Percentiles rank a stretch among this genome's conserved stretches.
Evolutionary conservation across 2,888 invertebrate species (phyloP).

Genomic region (Platycheirus rosarum): DNA sequence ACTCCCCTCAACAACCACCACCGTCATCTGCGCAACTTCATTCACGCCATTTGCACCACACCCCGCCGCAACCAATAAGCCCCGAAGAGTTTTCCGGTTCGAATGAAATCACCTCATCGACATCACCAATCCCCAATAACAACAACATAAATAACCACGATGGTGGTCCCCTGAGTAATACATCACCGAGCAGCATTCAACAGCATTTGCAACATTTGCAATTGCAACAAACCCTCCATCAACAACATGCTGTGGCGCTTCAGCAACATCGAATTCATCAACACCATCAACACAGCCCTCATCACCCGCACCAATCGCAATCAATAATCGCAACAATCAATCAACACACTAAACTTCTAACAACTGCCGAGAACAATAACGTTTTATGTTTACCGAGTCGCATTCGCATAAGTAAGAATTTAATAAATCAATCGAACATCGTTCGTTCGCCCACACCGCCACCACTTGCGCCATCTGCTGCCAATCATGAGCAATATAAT

Average conservation of each 20-base stretch:
- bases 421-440: conserved; percentile 79
- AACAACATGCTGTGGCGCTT: conserved; percentile 49
- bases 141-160: conserved; percentile 53
- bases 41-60: conserved; percentile 67
- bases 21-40: conserved; percentile 65
- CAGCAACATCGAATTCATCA: conserved; percentile 67
- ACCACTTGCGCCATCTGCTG: conserved; percentile 75
- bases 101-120: conserved; percentile 87
- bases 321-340: conserved; percentile 81
- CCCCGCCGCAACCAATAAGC: conserved; percentile 76
- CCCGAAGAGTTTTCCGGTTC: conserved; percentile 85
- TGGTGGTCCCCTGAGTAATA: conserved; percentile 55
- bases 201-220: conserved; percentile 74
- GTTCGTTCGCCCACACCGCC: conserved; percentile 79
- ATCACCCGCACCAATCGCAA: conserved; percentile 74
- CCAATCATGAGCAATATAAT: conserved; percentile 75
- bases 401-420: conserved; percentile 81
- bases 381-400: conserved; percentile 80
- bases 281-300: conserved; percentile 35
- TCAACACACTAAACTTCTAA: conserved; percentile 80
- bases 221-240: conserved; percentile 67
- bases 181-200: conserved; percentile 68
- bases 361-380: conserved; percentile 75
- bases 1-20: conserved; percentile 72
- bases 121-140: conserved; percentile 84